Evolutionary conservation across 2,113 vertebrate species (phyloP), one percentile per base, ranked within the genome.

Genomic region (Strigops habroptila): DNA sequence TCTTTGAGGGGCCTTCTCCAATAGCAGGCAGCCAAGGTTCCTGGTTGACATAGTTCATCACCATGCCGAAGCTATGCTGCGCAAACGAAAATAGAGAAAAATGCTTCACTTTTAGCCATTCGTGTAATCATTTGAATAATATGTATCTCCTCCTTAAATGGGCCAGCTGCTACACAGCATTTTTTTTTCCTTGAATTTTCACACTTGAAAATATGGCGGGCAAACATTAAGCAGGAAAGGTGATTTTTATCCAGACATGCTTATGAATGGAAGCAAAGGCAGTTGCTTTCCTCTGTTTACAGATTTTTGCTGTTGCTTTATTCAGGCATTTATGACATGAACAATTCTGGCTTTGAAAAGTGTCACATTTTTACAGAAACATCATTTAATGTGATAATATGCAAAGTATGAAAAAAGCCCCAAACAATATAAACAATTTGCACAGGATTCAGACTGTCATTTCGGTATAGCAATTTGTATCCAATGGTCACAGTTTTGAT

Each of bases 31-130:
- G 95, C 60, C 91, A 96, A 92, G 64, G 95, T 90, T 97, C 70
- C 64, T 91, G 93, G 95, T 90, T 95, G 95, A 87, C 93, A 96
- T 44, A 95, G 94, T 96, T 97, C 87, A 95, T 90, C 93, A 95
- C 77, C 60, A 67, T 86, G 84, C 67, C 23, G 69, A 95, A 90
- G 82, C 62, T 77, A 68, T 33, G 89, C 60, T 46, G 89, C 84
- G 96, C 86, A 86, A 86, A 91, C 52, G 83, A 89, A 90, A 95
- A 92, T 49, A 90, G 35, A 73, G 84, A 96, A 94, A 78, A 96
- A 86, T 88, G 46, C 51, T 93, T 76, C 95, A 96, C 52, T 83
- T 82, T 90, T 94, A 55, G 67, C 76, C 90, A 86, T 97, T 97
- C 19, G 24, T 96, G 95, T 95, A 93, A 95, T 86, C 94, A 55